phyloP scores from a whole-genome alignment of 2,113 vertebrate species.

The Anguilla japonica region DNA sequence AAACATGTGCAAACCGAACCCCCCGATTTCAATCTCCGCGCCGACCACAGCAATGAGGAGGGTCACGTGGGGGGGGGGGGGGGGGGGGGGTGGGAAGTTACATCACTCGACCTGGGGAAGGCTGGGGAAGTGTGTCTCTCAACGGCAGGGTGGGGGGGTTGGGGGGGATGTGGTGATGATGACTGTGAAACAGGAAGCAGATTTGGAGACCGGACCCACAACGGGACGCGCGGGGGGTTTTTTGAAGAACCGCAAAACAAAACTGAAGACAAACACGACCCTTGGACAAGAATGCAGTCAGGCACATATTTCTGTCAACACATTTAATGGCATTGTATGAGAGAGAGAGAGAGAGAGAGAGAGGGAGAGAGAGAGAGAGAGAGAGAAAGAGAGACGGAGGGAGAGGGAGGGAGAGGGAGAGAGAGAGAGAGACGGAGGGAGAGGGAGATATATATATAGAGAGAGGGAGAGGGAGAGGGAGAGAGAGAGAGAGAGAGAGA shows the following conservation, averaged over 20 bases:
- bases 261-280: neutral
- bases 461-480: neutral
- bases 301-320: constrained; percentile 34
- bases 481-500: no score
- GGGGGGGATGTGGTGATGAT: neutral
- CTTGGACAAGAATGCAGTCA: neutral
- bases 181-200: neutral
- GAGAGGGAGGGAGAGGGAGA: neutral
- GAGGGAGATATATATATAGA: no score
- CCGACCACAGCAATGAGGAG: neutral
- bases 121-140: neutral
- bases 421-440: neutral
- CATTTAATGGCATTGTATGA: constrained; percentile 25
- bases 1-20: neutral
- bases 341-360: neutral
- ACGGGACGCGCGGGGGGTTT: neutral
- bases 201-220: neutral
- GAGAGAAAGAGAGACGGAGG: neutral
- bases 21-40: neutral
- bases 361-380: neutral
- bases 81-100: neutral
- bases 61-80: neutral
- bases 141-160: neutral
- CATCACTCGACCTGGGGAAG: neutral
- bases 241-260: neutral